Evolutionary conservation across 2,797 vertebrate species (phyloP).

Genomic region (Phrynocephalus guinanensis): DNA sequence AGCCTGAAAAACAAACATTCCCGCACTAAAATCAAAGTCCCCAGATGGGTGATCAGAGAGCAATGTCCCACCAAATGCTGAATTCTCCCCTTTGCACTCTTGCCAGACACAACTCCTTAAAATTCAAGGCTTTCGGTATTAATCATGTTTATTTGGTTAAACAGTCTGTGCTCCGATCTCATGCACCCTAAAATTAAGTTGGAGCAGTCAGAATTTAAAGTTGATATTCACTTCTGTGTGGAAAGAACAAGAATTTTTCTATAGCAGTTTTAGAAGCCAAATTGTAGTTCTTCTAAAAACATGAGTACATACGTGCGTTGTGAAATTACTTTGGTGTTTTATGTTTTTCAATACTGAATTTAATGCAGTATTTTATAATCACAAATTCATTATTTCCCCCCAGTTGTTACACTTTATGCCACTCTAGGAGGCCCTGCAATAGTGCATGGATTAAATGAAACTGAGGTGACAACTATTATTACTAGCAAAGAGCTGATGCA

Average conservation of each 20-base stretch:
- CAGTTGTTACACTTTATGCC: constrained; percentile 94
- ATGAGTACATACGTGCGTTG: not conserved
- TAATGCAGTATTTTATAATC: not conserved
- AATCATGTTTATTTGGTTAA: not conserved
- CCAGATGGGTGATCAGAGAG: not conserved
- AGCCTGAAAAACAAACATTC: too few species aligned
- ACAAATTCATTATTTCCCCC: constrained; percentile 4
- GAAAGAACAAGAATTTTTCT: not conserved
- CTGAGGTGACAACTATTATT: constrained; percentile 92
- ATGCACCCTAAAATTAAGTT: not conserved
- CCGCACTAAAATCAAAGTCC: not conserved
- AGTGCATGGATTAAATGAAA: constrained; percentile 91
- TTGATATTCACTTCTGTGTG: not conserved
- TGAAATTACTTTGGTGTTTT: not conserved
- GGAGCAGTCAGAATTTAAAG: not conserved
- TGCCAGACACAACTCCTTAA: not conserved
- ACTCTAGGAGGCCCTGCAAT: constrained; percentile 93
- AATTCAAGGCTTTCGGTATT: not conserved
- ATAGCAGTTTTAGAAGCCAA: not conserved
- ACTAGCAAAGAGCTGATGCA: constrained; percentile 94
- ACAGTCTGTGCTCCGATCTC: too few species aligned
- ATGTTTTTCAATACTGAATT: not conserved
- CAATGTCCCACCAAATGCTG: not conserved
- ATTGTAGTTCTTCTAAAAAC: not conserved
- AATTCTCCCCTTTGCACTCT: not conserved